These are phyloP conservation scores for Phyllostomus discolor DNA, from an alignment of 2,113 vertebrate species.

Conservation along the genomic window DNA sequence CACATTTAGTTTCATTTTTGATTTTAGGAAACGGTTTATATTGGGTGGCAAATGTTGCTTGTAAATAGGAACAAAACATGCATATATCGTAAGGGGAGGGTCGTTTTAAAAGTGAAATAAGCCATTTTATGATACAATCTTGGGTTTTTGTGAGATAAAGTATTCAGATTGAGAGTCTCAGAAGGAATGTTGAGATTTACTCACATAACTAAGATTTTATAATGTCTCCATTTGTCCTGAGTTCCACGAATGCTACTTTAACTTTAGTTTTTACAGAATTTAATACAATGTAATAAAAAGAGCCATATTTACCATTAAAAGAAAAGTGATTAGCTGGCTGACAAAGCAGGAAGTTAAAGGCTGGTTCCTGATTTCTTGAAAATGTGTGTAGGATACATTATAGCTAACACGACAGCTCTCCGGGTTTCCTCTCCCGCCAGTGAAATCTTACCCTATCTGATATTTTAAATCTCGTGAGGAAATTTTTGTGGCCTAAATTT, in stretches of 20 bases:
- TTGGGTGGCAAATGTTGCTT: constrained; percentile 32
- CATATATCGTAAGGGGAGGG: neutral
- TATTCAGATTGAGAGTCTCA: constrained; percentile 21
- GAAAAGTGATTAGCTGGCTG: constrained; percentile 10
- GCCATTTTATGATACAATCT: constrained; percentile 35
- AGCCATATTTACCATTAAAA: constrained; percentile 54
- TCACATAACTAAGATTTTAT: neutral
- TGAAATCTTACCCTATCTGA: constrained; percentile 27
- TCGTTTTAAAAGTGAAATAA: constrained; percentile 40
- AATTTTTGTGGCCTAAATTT: constrained; percentile 42
- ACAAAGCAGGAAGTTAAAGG: constrained; percentile 18
- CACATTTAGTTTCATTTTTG: constrained; percentile 75
- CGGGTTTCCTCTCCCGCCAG: neutral
- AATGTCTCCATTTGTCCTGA: neutral
- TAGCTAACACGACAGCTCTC: neutral
- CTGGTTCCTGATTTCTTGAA: constrained; percentile 39
- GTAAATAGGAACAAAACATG: neutral
- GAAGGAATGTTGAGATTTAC: neutral
- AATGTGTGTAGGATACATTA: neutral
- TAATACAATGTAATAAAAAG: constrained; percentile 35
- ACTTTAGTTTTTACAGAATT: constrained; percentile 20
- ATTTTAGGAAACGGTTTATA: constrained; percentile 63
- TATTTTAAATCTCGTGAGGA: constrained; percentile 44
- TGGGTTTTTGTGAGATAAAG: constrained; percentile 25
- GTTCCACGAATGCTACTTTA: constrained; percentile 37